Conservation (phyloP, 2,797 vertebrate genomes). For the Spinus pinus region DNA sequence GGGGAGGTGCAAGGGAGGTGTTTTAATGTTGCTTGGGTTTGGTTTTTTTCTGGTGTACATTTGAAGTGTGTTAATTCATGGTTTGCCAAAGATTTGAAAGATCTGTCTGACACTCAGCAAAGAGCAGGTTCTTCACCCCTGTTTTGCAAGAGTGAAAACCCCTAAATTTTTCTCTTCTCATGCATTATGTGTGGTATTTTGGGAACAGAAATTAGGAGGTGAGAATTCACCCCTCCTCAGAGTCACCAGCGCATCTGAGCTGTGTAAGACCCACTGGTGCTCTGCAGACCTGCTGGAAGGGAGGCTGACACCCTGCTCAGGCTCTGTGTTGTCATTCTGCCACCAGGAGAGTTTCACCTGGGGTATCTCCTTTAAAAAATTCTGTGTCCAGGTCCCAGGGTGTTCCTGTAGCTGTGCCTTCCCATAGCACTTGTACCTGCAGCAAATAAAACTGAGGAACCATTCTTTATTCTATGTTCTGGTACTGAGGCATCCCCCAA, state of each 20-base stretch:
- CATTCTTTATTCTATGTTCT: background rate
- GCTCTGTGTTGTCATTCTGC: background rate
- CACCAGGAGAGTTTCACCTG: background rate
- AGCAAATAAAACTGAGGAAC: background rate
- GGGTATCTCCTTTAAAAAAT: background rate
- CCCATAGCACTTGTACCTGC: background rate
- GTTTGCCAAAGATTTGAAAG: background rate
- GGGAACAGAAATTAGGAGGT: background rate
- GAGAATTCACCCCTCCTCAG: background rate
- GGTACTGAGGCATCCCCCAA: background rate
- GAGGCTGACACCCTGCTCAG: background rate
- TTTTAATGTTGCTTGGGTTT: background rate
- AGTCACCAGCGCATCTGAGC: background rate
- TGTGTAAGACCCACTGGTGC: background rate
- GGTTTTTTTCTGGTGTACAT: background rate
- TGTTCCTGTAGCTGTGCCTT: background rate
- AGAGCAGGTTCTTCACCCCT: background rate
- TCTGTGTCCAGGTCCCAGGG: background rate
- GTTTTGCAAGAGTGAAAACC: background rate
- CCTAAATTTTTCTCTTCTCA: background rate
- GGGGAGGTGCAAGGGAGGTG: background rate
- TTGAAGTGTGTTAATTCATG: background rate
- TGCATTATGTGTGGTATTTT: background rate
- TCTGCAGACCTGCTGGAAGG: background rate
- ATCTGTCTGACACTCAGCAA: background rate